Percentiles rank a stretch among this genome's conserved stretches.
phyloP scores from a whole-genome alignment of 2,113 vertebrate genomes.

The Tangachromis dhanisi region DNA sequence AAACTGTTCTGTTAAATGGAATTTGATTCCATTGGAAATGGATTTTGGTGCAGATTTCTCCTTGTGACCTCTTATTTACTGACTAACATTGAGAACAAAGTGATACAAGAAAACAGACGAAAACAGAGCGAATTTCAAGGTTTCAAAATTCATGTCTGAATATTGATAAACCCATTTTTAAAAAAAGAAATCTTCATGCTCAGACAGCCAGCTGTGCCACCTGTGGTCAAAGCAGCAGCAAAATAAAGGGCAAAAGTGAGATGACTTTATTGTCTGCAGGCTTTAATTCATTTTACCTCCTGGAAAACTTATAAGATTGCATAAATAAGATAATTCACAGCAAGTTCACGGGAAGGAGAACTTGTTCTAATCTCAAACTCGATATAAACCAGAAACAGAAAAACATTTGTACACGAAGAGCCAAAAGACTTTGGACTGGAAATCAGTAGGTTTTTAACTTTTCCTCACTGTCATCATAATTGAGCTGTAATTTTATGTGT shows the following conservation, averaged over 20 bases:
- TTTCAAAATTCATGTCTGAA: neutral
- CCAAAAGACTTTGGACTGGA: neutral
- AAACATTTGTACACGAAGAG: neutral
- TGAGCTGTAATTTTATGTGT: neutral
- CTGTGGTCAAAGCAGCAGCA: neutral
- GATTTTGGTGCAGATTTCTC: neutral
- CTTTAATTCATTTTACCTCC: neutral
- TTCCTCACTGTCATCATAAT: neutral
- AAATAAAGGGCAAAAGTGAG: neutral
- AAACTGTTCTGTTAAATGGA: neutral
- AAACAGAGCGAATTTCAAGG: neutral
- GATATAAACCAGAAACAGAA: neutral
- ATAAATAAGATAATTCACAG: neutral
- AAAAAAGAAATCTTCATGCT: neutral
- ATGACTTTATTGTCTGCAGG: neutral
- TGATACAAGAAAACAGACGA: neutral
- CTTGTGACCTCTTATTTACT: neutral
- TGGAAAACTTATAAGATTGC: neutral
- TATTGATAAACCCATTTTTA: neutral
- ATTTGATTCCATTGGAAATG: neutral
- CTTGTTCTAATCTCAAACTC: neutral
- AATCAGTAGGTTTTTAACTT: neutral
- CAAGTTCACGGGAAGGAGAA: neutral
- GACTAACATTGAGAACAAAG: neutral
- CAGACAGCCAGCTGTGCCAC: neutral